A percentile compares a stretch with the other conserved stretches of the same genome.
Evolutionary conservation across 2,888 invertebrate species (phyloP).

Genomic region (Chydorus sphaericus): DNA sequence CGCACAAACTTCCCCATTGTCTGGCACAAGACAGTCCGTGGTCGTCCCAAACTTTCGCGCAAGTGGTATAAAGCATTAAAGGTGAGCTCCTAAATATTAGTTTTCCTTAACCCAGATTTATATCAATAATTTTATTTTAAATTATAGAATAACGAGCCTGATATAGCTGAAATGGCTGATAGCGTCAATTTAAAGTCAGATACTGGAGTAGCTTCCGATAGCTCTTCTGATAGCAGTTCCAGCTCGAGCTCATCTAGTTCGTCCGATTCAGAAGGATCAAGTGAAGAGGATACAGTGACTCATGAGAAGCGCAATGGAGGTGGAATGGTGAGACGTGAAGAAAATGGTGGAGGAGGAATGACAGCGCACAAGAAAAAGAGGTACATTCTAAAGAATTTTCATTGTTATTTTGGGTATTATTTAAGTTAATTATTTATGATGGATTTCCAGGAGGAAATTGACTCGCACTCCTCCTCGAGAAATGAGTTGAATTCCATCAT

Average conservation of each 20-base stretch:
- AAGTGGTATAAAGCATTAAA: conserved; percentile 59
- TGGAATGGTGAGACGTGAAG: conserved; percentile 39
- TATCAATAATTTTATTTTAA: not conserved
- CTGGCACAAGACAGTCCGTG: conserved; percentile 94
- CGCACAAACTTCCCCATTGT: conserved; percentile 91
- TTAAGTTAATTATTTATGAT: conserved; percentile 10
- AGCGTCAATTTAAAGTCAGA: conserved; percentile 68
- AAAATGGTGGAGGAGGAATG: conserved; percentile 71
- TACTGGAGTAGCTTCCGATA: conserved; percentile 86
- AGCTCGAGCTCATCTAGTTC: conserved; percentile 52
- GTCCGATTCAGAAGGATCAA: conserved; percentile 25
- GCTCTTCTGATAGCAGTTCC: conserved; percentile 66
- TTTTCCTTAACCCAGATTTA: not conserved
- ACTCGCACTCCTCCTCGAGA: conserved; percentile 18
- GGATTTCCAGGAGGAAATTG: conserved; percentile 19
- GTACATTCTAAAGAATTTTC: conserved; percentile 16
- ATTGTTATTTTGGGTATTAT: not conserved
- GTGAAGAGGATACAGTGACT: conserved; percentile 35
- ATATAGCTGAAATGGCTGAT: conserved; percentile 62
- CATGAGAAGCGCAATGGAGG: too few relatives aligned
- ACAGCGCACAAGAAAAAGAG: conserved; percentile 57
- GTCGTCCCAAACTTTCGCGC: conserved; percentile 84
- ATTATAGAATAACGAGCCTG: conserved; percentile 49
- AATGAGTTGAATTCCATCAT: conserved; percentile 8
- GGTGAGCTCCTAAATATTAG: conserved; percentile 24